Conservation (phyloP, 2,113 vertebrate genomes). For the Pongo pygmaeus region DNA sequence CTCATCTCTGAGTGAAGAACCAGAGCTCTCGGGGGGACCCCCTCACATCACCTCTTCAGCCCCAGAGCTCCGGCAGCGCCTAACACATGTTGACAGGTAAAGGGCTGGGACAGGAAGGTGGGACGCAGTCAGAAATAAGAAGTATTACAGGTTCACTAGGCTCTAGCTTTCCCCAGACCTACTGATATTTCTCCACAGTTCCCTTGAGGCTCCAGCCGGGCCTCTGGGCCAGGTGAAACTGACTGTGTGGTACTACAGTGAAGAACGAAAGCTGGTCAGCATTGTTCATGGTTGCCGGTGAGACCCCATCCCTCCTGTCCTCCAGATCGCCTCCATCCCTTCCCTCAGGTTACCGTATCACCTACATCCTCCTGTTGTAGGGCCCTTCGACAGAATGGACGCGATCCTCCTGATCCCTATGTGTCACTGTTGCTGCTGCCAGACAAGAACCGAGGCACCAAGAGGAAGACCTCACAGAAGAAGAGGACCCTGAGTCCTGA, state of each 20-base stretch:
- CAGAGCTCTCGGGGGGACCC: not conserved
- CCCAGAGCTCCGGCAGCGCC: constrained; percentile 80
- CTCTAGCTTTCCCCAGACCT: not conserved
- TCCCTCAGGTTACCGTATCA: fast-evolving
- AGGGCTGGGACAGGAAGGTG: not conserved
- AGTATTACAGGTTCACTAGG: too few relatives aligned
- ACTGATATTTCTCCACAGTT: not conserved
- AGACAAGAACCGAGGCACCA: constrained; percentile 91
- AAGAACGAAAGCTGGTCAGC: constrained; percentile 90
- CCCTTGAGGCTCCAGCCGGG: constrained; percentile 15
- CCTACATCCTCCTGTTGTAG: constrained; percentile 74
- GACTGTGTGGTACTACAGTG: constrained; percentile 87
- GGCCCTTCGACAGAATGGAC: constrained; percentile 85
- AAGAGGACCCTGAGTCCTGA: constrained; percentile 92
- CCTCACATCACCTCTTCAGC: constrained; percentile 15
- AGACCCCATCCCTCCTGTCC: not conserved
- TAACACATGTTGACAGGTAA: constrained; percentile 75
- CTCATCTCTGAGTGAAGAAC: constrained; percentile 64
- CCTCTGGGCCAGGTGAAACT: constrained; percentile 89
- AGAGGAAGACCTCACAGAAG: constrained; percentile 91
- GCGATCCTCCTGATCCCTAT: constrained; percentile 91
- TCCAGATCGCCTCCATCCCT: too few relatives aligned
- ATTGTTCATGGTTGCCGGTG: constrained; percentile 91
- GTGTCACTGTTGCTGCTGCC: constrained; percentile 91
- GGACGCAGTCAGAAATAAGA: fast-evolving